Evolutionary conservation across 2,888 invertebrate species (phyloP).

Genomic region (Plebejus melissa): DNA sequence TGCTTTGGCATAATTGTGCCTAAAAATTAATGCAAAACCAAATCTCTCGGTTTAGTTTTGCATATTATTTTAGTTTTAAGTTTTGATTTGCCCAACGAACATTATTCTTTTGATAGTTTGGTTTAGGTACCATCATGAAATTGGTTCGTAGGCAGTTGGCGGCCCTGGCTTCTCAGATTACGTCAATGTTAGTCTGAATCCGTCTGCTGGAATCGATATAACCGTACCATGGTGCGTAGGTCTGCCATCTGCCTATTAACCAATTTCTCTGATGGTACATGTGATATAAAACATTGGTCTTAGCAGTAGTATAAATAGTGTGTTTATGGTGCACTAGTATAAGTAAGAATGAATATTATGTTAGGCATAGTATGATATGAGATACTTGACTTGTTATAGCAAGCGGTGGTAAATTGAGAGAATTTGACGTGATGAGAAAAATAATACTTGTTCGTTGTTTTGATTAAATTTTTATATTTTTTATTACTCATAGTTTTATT

Average conservation of each 20-base stretch:
- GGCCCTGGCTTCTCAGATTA: neutral
- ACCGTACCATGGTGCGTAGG: neutral
- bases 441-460: neutral
- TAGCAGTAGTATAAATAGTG: too few species aligned
- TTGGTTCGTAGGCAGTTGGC: neutral
- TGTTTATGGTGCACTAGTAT: neutral
- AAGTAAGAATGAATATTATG: neutral
- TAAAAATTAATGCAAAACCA: neutral
- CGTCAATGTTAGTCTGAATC: neutral
- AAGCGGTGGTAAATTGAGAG: neutral
- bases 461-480: constrained; percentile 6
- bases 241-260: neutral
- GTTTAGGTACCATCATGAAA: neutral
- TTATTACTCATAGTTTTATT: neutral
- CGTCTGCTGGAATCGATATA: neutral
- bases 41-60: neutral
- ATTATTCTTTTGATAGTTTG: neutral
- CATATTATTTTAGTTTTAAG: constrained; percentile 2
- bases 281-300: too few species aligned
- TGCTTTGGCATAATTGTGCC: neutral
- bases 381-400: neutral
- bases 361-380: neutral
- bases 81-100: neutral
- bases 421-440: neutral
- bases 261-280: neutral